Evolutionary conservation across 2,888 invertebrate species (phyloP), one percentile per base, ranked within the genome.

Genomic region (Lepidonotus clava): DNA sequence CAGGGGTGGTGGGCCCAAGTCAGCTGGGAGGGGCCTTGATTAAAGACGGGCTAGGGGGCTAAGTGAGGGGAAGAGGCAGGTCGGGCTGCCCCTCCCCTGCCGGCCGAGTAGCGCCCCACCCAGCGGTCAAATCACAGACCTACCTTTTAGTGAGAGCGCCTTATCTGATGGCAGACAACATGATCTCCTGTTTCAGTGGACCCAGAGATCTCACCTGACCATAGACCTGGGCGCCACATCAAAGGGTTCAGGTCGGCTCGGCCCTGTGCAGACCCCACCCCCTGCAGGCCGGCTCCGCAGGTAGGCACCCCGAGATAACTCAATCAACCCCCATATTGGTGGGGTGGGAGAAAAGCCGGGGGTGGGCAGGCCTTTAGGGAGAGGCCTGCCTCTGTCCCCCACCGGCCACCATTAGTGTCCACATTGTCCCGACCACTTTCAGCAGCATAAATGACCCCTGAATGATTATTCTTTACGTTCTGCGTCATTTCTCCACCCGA

Each of bases 121-220:
- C 46, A 61, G 28, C 61, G 24, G 61, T 11, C 71, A 76, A 28
- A 28, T 36, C 38, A 34, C 32, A 6, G 24, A 6, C 61, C 8
- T 38, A 76, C 76, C 76, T 76, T 76, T 76, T 76, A 76, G 76
- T 38, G 76, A 34, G 6, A 14, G 36, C n/a, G 28, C 76, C 76
- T 76, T 76, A 76, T 76, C 76, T 34, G 76, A 76, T 76, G 40
- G 14, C 4, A 18, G 4, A 5, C 8, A 38, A 76, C 76, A 76
- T 76, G 76, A 76, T 76, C 76, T 8, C 40, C 38, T 40, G 14
- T 51, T 21, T 51, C 51, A 14, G 14, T 51, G 11, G 14, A 14
- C 21, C 21, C n/a, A n/a, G n/a, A n/a, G n/a, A n/a, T 76, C 76
- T 76, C 76, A 76, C 76, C 76, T 76, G 76, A 11, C 32, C 34